These are phyloP conservation scores for Apogon hyalosoma DNA, from an alignment of 2,797 vertebrate genomes.

Conservation along the genomic window DNA sequence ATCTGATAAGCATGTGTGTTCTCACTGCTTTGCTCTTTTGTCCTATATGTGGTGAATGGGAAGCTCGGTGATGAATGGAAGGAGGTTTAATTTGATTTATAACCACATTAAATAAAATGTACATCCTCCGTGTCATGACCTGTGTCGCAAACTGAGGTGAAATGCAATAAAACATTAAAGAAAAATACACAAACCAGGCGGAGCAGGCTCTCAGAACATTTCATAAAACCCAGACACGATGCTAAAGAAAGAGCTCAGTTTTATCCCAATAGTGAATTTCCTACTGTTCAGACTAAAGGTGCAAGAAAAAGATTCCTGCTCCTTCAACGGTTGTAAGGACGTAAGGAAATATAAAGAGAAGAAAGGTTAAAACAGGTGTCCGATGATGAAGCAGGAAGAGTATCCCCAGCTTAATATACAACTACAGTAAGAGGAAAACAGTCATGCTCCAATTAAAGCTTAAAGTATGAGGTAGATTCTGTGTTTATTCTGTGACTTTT, in stretches of 20 bases:
- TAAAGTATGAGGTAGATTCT: no score
- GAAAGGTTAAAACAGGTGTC: no score
- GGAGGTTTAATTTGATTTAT: slow-evolving; percentile 38
- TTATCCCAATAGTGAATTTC: neutral
- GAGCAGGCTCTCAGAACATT: no score
- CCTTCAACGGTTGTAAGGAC: no score
- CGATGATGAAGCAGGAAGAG: no score
- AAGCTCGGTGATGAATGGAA: slow-evolving; percentile 25
- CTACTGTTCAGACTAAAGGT: neutral
- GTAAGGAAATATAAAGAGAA: no score
- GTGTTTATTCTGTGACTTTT: no score
- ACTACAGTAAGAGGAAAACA: no score
- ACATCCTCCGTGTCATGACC: neutral
- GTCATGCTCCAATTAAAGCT: no score
- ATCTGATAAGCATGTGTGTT: slow-evolving; percentile 34
- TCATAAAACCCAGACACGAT: neutral
- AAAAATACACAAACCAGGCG: neutral
- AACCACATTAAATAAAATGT: slow-evolving; percentile 22
- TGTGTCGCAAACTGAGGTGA: neutral
- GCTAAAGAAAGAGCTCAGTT: neutral
- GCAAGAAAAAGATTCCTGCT: no score
- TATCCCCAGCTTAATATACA: no score
- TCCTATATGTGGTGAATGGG: slow-evolving; percentile 11
- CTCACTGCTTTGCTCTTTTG: slow-evolving; percentile 31
- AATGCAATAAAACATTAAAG: slow-evolving; percentile 1